Conservation (phyloP, 2,888 invertebrate species). For the Catocala nupta region DNA sequence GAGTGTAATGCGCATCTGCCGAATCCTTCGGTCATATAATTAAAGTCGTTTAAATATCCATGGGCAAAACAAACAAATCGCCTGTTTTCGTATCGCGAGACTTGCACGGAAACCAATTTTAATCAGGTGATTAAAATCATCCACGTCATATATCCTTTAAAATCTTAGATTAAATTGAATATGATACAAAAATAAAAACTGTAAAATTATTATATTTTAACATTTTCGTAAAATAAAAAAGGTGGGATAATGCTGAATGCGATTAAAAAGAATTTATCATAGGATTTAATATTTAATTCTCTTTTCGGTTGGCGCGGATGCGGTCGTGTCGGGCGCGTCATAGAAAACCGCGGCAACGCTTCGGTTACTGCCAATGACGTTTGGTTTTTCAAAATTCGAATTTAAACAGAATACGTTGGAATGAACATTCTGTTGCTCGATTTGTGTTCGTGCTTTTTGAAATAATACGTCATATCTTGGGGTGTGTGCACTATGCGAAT, state of each 20-base stretch:
- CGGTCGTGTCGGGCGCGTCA: constrained; percentile 43
- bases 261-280: constrained; percentile 23
- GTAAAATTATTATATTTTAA: too few relatives aligned
- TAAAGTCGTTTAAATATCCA: too few relatives aligned
- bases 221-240: background rate
- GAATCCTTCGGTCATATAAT: too few relatives aligned
- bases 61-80: too few relatives aligned
- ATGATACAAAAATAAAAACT: too few relatives aligned
- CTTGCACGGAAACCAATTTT: too few relatives aligned
- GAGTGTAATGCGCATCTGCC: too few relatives aligned
- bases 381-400: constrained; percentile 39
- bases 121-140: too few relatives aligned
- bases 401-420: constrained; percentile 22
- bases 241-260: constrained; percentile 9
- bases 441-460: constrained; percentile 5
- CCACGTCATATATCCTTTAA: too few relatives aligned
- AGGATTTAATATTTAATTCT: constrained; percentile 42
- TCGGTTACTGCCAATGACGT: constrained; percentile 48
- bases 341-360: constrained; percentile 48
- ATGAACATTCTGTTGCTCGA: constrained; percentile 7
- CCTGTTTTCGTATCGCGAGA: too few relatives aligned
- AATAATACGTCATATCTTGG: background rate
- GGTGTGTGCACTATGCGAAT: too few relatives aligned
- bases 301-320: constrained; percentile 37
- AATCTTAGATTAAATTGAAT: too few relatives aligned